Percentiles rank a stretch among this genome's conserved stretches.
Evolutionary conservation across 1,140 invertebrate genomes (phyloP).

Genomic region (Thaumatotibia leucotreta): DNA sequence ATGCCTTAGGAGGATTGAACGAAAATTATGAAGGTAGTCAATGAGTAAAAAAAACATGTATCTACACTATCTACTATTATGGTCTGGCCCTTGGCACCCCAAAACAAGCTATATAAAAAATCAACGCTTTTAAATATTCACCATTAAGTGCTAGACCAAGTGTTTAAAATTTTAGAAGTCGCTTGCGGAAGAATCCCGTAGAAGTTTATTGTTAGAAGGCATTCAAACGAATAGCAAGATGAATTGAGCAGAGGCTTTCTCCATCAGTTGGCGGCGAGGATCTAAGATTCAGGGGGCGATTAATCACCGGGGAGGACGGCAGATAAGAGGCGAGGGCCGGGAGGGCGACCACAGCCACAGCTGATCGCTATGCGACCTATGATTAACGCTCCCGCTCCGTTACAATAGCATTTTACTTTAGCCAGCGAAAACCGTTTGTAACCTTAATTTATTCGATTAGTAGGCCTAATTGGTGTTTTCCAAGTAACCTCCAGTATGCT

Average conservation of each 20-base stretch:
- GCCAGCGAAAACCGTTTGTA: background rate
- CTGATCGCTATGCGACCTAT: slow-evolving; percentile 29
- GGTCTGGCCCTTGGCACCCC: no score
- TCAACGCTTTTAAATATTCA: background rate
- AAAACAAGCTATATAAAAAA: background rate
- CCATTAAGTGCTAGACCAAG: background rate
- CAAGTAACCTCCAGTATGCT: no score
- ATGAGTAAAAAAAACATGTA: no score
- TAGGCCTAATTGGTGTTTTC: no score
- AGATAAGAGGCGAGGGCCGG: slow-evolving; percentile 37
- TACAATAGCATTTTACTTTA: background rate
- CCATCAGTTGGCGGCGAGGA: slow-evolving; percentile 35
- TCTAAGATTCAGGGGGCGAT: slow-evolving; percentile 43
- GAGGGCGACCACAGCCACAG: slow-evolving; percentile 28
- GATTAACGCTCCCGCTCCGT: slow-evolving; percentile 1
- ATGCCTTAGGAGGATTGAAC: no score
- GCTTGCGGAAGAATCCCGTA: background rate
- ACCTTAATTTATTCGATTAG: no score
- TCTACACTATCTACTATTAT: no score
- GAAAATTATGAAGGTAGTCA: no score
- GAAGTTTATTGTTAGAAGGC: background rate
- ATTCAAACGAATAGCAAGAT: slow-evolving; percentile 14
- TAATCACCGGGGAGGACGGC: slow-evolving; percentile 45
- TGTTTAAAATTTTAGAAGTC: background rate
- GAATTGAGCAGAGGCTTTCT: slow-evolving; percentile 13